phyloP scores from a whole-genome alignment of 1,140 invertebrate genomes.

The Drosophila sproati region DNA sequence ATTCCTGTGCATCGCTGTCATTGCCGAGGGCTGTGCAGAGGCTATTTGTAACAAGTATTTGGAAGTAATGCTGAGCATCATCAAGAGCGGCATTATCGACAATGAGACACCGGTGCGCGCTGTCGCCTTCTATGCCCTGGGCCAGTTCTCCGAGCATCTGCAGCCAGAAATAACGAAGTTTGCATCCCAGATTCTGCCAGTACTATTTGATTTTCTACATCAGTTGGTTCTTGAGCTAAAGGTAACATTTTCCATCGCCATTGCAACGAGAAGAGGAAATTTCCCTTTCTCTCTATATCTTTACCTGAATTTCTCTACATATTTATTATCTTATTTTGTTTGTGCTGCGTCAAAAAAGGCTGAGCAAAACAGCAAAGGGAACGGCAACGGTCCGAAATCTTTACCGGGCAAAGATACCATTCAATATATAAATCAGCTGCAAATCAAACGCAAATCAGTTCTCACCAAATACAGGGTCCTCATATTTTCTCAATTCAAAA shows the following conservation, averaged over 20 bases:
- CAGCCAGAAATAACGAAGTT: conserved; percentile 91
- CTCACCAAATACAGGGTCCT: conserved; percentile 74
- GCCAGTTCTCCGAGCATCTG: conserved; percentile 93
- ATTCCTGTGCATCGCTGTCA: conserved; percentile 90
- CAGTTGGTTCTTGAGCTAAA: conserved; percentile 86
- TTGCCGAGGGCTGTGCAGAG: conserved; percentile 93
- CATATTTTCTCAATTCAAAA: conserved; percentile 1
- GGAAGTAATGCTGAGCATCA: conserved; percentile 88
- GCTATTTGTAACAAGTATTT: conserved; percentile 90
- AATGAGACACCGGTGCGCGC: conserved; percentile 87
- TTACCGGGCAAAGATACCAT: conserved; percentile 64
- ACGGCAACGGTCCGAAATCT: conserved; percentile 36
- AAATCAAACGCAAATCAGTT: conserved; percentile 77
- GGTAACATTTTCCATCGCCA: conserved; percentile 38
- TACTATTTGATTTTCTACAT: conserved; percentile 90
- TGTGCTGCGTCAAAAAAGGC: conserved; percentile 61
- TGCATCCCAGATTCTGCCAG: conserved; percentile 89
- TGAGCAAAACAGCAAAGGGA: conserved; percentile 49
- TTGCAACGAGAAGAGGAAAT: background rate
- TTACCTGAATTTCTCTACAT: conserved; percentile 11
- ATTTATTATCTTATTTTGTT: conserved; percentile 60
- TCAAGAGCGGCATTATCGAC: conserved; percentile 90
- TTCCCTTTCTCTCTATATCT: background rate
- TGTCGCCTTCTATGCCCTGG: conserved; percentile 92
- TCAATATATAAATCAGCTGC: conserved; percentile 67